phyloP scores from a whole-genome alignment of 2,113 vertebrate genomes.

The Pelmatolapia mariae region DNA sequence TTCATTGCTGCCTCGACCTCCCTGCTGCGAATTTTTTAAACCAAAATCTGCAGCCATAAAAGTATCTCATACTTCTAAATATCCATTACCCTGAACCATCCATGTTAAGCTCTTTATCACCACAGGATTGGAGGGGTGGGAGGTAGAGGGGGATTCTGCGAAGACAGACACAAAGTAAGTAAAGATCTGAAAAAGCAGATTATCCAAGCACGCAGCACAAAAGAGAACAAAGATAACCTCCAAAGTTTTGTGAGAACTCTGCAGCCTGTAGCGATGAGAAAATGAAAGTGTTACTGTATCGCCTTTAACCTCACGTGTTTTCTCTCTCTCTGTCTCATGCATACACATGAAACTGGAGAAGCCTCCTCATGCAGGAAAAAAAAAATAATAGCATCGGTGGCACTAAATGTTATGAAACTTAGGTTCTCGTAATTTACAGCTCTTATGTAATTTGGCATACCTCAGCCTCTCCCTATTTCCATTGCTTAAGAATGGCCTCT shows the following conservation, averaged over 20 bases:
- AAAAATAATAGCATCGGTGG: neutral
- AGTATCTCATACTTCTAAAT: slow-evolving; percentile 42
- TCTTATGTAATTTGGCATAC: neutral
- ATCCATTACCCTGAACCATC: slow-evolving; percentile 27
- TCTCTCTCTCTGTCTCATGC: neutral
- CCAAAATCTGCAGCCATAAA: slow-evolving; percentile 25
- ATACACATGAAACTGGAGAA: neutral
- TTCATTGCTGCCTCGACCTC: slow-evolving; percentile 4
- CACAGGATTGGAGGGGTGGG: slow-evolving; percentile 31
- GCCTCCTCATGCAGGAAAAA: neutral
- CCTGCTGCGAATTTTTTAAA: slow-evolving; percentile 11
- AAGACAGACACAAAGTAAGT: neutral
- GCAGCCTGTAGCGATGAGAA: neutral
- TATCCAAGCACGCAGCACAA: neutral
- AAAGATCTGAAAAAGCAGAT: neutral
- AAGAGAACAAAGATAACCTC: neutral
- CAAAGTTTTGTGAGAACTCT: neutral
- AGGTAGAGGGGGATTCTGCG: neutral
- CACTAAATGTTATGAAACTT: neutral
- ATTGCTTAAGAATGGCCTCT: neutral
- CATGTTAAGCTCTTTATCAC: slow-evolving; percentile 48
- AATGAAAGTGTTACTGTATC: neutral
- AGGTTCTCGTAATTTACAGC: neutral
- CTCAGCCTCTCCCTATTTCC: neutral
- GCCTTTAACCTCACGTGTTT: neutral